Percentiles rank a stretch among this genome's conserved stretches.
These are phyloP conservation scores for Teinopalpus imperialis DNA, from an alignment of 2,888 invertebrate species.

Conservation along the genomic window DNA sequence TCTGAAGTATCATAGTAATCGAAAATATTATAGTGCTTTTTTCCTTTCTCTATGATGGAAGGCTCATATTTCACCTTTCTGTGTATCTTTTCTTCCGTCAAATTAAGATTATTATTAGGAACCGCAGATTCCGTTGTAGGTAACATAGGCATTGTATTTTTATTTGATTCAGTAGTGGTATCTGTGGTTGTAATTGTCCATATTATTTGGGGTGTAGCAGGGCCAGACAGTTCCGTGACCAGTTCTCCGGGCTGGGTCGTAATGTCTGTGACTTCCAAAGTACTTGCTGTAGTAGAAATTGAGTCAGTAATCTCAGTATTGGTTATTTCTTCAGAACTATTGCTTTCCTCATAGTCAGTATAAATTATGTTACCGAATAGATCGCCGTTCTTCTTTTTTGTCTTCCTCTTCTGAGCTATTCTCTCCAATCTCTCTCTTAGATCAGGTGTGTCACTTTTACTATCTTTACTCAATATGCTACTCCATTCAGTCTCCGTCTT, in stretches of 20 bases:
- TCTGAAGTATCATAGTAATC: constrained; percentile 60
- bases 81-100: constrained; percentile 2
- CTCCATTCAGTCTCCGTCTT: constrained; percentile 66
- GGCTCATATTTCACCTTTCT: constrained; percentile 11
- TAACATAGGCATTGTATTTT: not conserved
- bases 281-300: constrained; percentile 16
- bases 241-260: not conserved
- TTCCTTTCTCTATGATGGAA: constrained; percentile 39
- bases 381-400: constrained; percentile 61
- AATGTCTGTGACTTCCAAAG: constrained; percentile 14
- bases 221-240: not conserved
- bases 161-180: not conserved
- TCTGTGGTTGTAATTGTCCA: not conserved
- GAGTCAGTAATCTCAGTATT: constrained; percentile 31
- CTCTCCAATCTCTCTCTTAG: constrained; percentile 65
- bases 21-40: constrained; percentile 44
- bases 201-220: not conserved
- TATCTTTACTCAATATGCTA: constrained; percentile 49
- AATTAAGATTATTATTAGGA: constrained; percentile 1
- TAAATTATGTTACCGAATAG: constrained; percentile 57
- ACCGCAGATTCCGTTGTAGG: not conserved
- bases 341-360: constrained; percentile 60
- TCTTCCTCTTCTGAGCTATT: constrained; percentile 65
- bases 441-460: constrained; percentile 54
- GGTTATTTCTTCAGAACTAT: constrained; percentile 43